Conservation (phyloP, 2,797 vertebrate species). For the Poeciliopsis paucimaculata region DNA sequence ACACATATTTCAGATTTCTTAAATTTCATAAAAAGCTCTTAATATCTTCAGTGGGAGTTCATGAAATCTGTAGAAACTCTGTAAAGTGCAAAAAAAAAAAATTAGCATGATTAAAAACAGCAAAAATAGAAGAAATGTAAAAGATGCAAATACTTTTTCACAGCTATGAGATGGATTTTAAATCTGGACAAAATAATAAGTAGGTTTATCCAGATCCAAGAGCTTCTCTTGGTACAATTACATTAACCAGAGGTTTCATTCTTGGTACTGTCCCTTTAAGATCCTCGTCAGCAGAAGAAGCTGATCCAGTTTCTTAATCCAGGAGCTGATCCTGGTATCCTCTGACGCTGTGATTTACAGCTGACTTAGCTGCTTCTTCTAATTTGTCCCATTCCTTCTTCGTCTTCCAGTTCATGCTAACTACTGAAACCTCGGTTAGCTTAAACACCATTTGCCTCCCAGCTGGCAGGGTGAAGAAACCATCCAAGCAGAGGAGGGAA, state of each 20-base stretch:
- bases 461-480: background rate
- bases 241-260: background rate
- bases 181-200: background rate
- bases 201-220: background rate
- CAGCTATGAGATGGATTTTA: background rate
- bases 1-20: too few relatives aligned
- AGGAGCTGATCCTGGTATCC: slow-evolving; percentile 37
- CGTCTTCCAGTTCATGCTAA: background rate
- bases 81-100: too few relatives aligned
- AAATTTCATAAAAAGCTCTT: too few relatives aligned
- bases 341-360: slow-evolving; percentile 28
- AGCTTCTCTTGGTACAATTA: background rate
- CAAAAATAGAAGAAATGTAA: background rate
- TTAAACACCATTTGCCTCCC: slow-evolving; percentile 22
- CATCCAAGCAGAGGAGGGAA: slow-evolving; percentile 32
- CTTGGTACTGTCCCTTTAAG: slow-evolving; percentile 57
- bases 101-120: background rate
- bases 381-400: slow-evolving; percentile 28
- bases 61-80: too few relatives aligned
- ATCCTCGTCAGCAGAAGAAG: slow-evolving; percentile 57
- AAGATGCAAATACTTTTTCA: background rate
- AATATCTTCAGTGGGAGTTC: too few relatives aligned
- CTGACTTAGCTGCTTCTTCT: slow-evolving; percentile 41
- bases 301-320: slow-evolving; percentile 71
- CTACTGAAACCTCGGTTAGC: slow-evolving; percentile 19